Percentiles rank a stretch among this genome's conserved stretches.
Conservation (phyloP, 2,888 invertebrate genomes). For the Euclidia mi region DNA sequence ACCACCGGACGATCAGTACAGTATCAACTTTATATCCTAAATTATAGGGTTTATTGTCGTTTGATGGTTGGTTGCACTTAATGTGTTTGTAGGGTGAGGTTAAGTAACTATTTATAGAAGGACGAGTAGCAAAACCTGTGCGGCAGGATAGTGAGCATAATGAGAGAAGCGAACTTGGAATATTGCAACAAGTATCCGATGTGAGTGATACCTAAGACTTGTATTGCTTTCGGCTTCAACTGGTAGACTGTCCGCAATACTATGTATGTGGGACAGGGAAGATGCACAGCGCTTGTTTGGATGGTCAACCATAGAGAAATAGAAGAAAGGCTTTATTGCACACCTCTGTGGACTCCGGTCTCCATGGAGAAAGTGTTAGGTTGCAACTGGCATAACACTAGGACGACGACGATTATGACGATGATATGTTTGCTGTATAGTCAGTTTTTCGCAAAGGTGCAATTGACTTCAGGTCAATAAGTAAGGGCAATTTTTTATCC, state of each 20-base stretch:
- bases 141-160: constrained; percentile 78
- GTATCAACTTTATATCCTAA: background rate
- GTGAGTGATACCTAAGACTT: constrained; percentile 58
- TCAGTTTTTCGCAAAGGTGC: no score
- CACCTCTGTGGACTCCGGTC: no score
- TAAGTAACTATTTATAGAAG: constrained; percentile 81
- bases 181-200: constrained; percentile 67
- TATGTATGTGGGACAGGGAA: background rate
- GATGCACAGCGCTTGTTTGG: no score
- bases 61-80: constrained; percentile 28
- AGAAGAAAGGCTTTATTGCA: no score
- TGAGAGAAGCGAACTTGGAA: constrained; percentile 75
- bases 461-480: no score
- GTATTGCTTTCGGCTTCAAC: constrained; percentile 18
- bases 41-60: constrained; percentile 48
- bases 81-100: constrained; percentile 50
- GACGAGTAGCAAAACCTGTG: constrained; percentile 84
- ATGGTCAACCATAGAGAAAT: no score
- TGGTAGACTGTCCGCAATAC: constrained; percentile 2
- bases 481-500: no score
- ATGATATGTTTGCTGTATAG: no score
- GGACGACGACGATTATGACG: no score
- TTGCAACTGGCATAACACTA: no score
- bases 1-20: background rate
- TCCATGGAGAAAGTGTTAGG: no score